Base-by-base conservation (phyloP, 1,140 invertebrate genomes). In the Procambarus virginalis region DNA sequence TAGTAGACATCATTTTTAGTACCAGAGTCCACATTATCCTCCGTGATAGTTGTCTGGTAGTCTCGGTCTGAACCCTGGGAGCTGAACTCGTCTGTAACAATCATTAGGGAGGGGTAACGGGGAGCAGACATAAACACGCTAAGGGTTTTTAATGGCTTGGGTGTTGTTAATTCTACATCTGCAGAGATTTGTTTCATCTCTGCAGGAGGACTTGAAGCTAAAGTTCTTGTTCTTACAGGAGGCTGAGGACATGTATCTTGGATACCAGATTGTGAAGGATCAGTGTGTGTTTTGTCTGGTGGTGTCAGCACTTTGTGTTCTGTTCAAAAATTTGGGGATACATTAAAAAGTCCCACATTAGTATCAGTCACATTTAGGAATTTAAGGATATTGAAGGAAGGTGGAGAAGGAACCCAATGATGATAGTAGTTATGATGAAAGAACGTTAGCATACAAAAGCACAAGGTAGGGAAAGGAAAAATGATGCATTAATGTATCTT, bases 71-170 rank as follows among this genome's bases (percentile, higher is more conserved):
- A 91, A 12, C 92, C 92, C 81, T 92, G 92, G 68, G 91, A 91
- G 87, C 92, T 92, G 92, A 92, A 92, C 75, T 92, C 92, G 49
- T 92, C 92, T 92, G 92, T 55, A 82, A 89, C 58, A 60, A 87
- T 48, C 82, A 91, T 84, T 58, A 87, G 87, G 92, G 92, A 91
- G 84, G 91, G 91, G 89, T 92, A 92, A 92, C 91, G 91, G 86
- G 86, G 81, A 51, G 89, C 75, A 68, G 87, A 91, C 91, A 92
- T 91, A 81, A 92, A 92, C 84, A 88, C 85, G 60, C 86, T 81
- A 68, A 55, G 82, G 81, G 75, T 45, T 82, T 48, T 76, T 58
- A 46, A 48, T 48, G 80, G 58, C 60, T 76, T 83, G 46, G 73
- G 51, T 77, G 77, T 34, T 20, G 78, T 68, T 51, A 46, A 2